These are phyloP conservation scores for Nansenia antarctica DNA, from an alignment of 2,113 vertebrate genomes.

Conservation along the genomic window DNA sequence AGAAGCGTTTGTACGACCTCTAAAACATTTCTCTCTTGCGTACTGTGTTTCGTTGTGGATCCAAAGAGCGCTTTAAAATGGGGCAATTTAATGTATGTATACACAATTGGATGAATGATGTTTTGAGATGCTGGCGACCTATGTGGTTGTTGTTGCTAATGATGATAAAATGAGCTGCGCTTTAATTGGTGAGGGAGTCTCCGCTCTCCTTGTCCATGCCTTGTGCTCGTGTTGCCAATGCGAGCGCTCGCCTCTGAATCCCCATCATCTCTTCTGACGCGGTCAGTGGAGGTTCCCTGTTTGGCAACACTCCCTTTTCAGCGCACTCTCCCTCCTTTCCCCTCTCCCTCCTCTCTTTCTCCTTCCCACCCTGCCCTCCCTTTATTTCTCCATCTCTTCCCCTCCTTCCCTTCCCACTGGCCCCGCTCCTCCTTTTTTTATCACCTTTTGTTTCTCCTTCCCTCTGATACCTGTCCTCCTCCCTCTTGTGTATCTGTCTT, in stretches of 20 bases:
- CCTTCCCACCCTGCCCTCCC: not conserved
- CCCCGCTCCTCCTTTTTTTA: too few relatives aligned
- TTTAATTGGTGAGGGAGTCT: slow-evolving; percentile 29
- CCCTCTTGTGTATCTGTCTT: too few relatives aligned
- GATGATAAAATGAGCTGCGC: slow-evolving; percentile 30
- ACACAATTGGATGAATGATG: too few relatives aligned
- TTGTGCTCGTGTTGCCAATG: not conserved
- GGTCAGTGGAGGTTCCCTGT: slow-evolving; percentile 14
- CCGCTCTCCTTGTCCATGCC: slow-evolving; percentile 14
- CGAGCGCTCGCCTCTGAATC: slow-evolving; percentile 24
- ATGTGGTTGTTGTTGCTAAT: not conserved
- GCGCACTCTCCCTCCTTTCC: not conserved
- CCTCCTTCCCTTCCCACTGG: not conserved
- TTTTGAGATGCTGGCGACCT: too few relatives aligned
- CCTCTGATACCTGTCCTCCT: too few relatives aligned
- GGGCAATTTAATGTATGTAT: too few relatives aligned
- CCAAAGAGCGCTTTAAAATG: not conserved
- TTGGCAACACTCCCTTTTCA: slow-evolving; percentile 8
- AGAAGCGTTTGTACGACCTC: slow-evolving; percentile 31
- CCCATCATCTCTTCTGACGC: slow-evolving; percentile 6
- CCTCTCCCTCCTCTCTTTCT: not conserved
- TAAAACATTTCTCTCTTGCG: not conserved
- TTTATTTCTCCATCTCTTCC: too few relatives aligned
- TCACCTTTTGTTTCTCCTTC: too few relatives aligned
- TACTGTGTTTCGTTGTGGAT: not conserved